Percentiles rank a stretch among this genome's conserved stretches.
Evolutionary conservation across 2,797 vertebrate genomes (phyloP).

Genomic region (Hyperoplus lanceolatus): DNA sequence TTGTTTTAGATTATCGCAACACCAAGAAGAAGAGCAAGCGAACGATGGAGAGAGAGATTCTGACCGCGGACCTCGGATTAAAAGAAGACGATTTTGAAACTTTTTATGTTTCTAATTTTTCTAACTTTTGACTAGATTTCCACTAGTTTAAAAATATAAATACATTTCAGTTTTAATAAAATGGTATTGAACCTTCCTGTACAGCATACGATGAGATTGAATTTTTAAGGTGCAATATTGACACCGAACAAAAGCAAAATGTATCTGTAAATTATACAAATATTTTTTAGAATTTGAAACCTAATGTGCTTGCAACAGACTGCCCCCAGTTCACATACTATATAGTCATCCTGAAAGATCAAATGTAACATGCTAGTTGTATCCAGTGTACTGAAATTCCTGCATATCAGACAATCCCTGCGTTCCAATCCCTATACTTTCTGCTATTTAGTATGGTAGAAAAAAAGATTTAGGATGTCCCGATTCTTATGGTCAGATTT

Average conservation of each 20-base stretch:
- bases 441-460: too few relatives aligned
- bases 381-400: neutral
- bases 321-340: neutral
- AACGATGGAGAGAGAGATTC: neutral
- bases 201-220: constrained; percentile 8
- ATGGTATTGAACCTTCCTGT: constrained; percentile 10
- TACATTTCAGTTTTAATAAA: neutral
- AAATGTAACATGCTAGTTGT: neutral
- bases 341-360: neutral
- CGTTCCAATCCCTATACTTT: too few relatives aligned
- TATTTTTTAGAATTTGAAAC: neutral
- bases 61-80: neutral
- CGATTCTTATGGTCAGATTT: too few relatives aligned
- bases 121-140: constrained; percentile 14
- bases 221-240: constrained; percentile 5
- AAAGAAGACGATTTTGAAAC: constrained; percentile 30
- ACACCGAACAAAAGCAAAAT: neutral
- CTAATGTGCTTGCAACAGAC: constrained; percentile 1
- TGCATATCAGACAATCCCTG: neutral
- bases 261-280: neutral
- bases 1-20: constrained; percentile 30
- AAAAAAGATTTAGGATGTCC: too few relatives aligned
- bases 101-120: constrained; percentile 32
- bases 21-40: constrained; percentile 28
- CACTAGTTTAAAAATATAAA: constrained; percentile 7